phyloP scores from a whole-genome alignment of 1,140 invertebrate genomes.

The Tetragonula clypearis region DNA sequence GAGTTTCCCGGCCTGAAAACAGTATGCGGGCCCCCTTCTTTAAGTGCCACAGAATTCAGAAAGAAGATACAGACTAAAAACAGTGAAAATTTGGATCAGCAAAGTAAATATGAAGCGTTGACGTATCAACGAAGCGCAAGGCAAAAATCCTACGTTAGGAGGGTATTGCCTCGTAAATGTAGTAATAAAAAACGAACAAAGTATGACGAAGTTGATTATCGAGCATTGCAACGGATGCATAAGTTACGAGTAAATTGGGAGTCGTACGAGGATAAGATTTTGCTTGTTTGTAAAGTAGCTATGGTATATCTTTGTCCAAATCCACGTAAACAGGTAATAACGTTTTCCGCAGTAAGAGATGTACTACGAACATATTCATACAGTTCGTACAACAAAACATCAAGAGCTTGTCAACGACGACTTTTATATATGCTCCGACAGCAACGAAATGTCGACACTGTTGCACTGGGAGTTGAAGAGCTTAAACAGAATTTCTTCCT shows the following conservation, averaged over 20 bases:
- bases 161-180: conserved; percentile 72
- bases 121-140: conserved; percentile 42
- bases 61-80: conserved; percentile 27
- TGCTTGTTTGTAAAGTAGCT: conserved; percentile 87
- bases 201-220: conserved; percentile 87
- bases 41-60: conserved; percentile 52
- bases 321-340: conserved; percentile 79
- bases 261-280: conserved; percentile 84
- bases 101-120: conserved; percentile 58
- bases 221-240: conserved; percentile 85
- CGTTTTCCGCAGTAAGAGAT: conserved; percentile 84
- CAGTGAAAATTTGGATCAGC: not conserved
- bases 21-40: conserved; percentile 56
- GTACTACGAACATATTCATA: conserved; percentile 83
- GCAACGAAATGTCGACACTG: conserved; percentile 82
- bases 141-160: conserved; percentile 70
- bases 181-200: conserved; percentile 69
- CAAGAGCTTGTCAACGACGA: conserved; percentile 86
- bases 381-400: conserved; percentile 86
- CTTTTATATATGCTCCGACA: conserved; percentile 85
- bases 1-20: conserved; percentile 69
- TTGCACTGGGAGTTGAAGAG: conserved; percentile 84
- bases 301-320: conserved; percentile 85
- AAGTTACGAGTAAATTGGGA: conserved; percentile 86
- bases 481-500: conserved; percentile 83